These are phyloP conservation scores for Zaprionus lachaisei DNA, from an alignment of 1,140 invertebrate genomes.

Conservation along the genomic window DNA sequence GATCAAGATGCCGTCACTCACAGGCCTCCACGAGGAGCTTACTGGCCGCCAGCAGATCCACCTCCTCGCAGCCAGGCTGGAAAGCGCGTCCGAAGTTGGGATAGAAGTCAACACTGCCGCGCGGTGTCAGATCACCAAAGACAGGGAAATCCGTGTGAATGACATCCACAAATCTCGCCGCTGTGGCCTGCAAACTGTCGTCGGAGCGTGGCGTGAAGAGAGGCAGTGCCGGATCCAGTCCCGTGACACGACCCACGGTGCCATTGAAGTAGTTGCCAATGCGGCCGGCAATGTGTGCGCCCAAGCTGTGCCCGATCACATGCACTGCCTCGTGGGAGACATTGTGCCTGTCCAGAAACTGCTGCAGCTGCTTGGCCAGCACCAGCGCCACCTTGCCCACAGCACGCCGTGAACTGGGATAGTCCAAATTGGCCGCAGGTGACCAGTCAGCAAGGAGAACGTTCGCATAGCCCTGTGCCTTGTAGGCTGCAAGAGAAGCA, in stretches of 20 bases:
- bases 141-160: constrained; percentile 87
- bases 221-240: constrained; percentile 87
- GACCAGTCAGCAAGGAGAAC: constrained; percentile 76
- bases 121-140: constrained; percentile 86
- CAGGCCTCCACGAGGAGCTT: constrained; percentile 75
- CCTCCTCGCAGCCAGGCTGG: constrained; percentile 88
- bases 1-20: constrained; percentile 32
- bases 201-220: constrained; percentile 85
- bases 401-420: constrained; percentile 58
- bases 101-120: constrained; percentile 88
- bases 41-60: constrained; percentile 73
- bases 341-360: constrained; percentile 62
- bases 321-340: constrained; percentile 84
- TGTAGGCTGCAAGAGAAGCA: constrained; percentile 57
- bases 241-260: constrained; percentile 85
- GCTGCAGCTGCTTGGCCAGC: constrained; percentile 56
- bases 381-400: constrained; percentile 47
- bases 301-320: constrained; percentile 87
- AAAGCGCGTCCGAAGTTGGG: constrained; percentile 86
- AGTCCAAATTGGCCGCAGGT: constrained; percentile 68
- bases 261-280: constrained; percentile 85
- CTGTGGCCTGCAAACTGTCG: constrained; percentile 84
- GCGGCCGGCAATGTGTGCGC: constrained; percentile 87
- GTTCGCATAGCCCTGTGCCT: constrained; percentile 63
- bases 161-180: constrained; percentile 86